phyloP scores from a whole-genome alignment of 2,797 vertebrate genomes.

The Scolopax rusticola region DNA sequence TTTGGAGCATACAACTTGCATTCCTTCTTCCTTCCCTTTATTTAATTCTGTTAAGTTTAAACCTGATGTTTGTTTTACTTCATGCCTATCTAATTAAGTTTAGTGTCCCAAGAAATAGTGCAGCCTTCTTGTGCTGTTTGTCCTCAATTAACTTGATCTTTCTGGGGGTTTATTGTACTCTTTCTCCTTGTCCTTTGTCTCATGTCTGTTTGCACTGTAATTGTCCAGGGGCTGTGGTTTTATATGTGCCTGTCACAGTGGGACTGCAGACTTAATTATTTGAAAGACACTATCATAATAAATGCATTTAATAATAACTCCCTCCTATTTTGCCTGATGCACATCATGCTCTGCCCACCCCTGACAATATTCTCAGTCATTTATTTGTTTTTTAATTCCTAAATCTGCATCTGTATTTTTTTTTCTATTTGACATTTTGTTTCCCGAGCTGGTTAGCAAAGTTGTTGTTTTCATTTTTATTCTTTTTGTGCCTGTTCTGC shows the following conservation, averaged over 20 bases:
- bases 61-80: conserved; percentile 9
- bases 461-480: not conserved
- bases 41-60: not conserved
- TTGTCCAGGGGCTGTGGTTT: not conserved
- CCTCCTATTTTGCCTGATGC: not conserved
- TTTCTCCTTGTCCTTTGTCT: conserved; percentile 31
- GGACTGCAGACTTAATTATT: conserved; percentile 11
- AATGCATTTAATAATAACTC: not conserved
- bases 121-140: conserved; percentile 9
- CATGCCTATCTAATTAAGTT: conserved; percentile 20
- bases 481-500: not conserved
- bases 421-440: not conserved
- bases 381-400: not conserved
- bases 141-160: conserved; percentile 15
- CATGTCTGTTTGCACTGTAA: not conserved
- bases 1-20: not conserved
- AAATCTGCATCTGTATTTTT: not conserved
- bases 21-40: not conserved
- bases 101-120: not conserved
- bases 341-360: not conserved
- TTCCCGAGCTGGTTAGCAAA: not conserved
- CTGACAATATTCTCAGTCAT: not conserved
- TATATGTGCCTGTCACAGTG: not conserved
- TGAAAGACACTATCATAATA: not conserved
- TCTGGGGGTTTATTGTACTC: not conserved